Evolutionary conservation across 2,888 invertebrate genomes (phyloP).

Genomic region (Meganola albula): DNA sequence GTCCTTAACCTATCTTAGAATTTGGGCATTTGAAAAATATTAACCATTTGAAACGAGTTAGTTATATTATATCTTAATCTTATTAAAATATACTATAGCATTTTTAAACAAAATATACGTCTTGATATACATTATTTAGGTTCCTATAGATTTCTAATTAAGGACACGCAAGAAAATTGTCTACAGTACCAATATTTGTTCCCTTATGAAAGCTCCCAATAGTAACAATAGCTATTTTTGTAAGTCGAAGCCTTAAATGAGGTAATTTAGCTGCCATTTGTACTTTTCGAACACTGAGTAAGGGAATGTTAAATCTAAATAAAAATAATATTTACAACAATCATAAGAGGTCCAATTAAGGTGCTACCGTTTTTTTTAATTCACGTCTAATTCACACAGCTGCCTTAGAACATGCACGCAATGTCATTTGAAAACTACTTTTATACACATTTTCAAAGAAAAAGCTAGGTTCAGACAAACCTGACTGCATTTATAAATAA

Average conservation of each 20-base stretch:
- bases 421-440: conserved; percentile 27
- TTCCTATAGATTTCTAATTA: no score
- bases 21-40: no score
- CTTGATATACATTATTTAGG: no score
- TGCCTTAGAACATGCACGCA: conserved; percentile 59
- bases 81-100: no score
- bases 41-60: no score
- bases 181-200: conserved; percentile 67
- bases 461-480: conserved; percentile 24
- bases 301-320: conserved; percentile 42
- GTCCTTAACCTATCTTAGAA: conserved; percentile 62
- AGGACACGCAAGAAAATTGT: no score
- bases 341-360: conserved; percentile 28
- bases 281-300: conserved; percentile 37
- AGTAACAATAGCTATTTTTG: conserved; percentile 33
- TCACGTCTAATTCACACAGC: conserved; percentile 57
- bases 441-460: no score
- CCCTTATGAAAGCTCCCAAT: conserved; percentile 73
- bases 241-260: conserved; percentile 39
- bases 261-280: conserved; percentile 63
- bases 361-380: conserved; percentile 45
- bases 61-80: no score
- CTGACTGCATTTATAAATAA: conserved; percentile 29
- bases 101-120: no score
- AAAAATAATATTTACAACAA: conserved; percentile 38